phyloP scores from a whole-genome alignment of 1,140 invertebrate species.

The Brachionus paranguensis region DNA sequence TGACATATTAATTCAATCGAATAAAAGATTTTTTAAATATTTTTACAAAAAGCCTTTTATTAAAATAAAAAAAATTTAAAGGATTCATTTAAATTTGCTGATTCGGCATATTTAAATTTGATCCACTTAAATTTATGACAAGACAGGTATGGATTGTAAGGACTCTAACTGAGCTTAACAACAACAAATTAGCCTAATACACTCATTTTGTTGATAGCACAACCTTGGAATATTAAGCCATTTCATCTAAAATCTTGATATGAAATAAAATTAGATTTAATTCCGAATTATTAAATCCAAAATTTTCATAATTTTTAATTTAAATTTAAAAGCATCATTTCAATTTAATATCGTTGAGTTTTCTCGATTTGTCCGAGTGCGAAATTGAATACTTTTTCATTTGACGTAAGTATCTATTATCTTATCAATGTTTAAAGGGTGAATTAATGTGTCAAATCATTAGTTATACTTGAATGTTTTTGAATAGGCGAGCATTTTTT shows the following conservation, averaged over 20 bases:
- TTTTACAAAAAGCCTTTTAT: background rate
- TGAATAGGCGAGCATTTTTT: background rate
- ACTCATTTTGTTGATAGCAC: background rate
- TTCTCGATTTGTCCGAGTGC: background rate
- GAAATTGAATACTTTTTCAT: background rate
- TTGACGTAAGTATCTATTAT: background rate
- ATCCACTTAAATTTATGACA: background rate
- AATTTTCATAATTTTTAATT: background rate
- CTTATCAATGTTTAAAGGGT: background rate
- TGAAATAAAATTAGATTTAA: background rate
- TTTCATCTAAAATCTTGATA: background rate
- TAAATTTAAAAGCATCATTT: no score
- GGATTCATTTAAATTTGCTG: background rate
- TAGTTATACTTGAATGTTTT: constrained; percentile 1
- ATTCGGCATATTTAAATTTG: background rate
- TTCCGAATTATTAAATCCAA: background rate
- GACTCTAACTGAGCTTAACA: background rate
- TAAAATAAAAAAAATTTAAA: background rate
- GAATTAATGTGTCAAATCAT: background rate
- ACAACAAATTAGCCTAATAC: background rate
- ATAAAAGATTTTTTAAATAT: background rate
- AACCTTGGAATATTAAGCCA: background rate
- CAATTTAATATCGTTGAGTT: background rate
- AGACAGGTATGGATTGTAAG: background rate
- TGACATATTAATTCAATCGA: background rate